Evolutionary conservation across 2,797 vertebrate genomes (phyloP), one percentile per base, ranked within the genome.

Genomic region (Buphagus erythrorhynchus): DNA sequence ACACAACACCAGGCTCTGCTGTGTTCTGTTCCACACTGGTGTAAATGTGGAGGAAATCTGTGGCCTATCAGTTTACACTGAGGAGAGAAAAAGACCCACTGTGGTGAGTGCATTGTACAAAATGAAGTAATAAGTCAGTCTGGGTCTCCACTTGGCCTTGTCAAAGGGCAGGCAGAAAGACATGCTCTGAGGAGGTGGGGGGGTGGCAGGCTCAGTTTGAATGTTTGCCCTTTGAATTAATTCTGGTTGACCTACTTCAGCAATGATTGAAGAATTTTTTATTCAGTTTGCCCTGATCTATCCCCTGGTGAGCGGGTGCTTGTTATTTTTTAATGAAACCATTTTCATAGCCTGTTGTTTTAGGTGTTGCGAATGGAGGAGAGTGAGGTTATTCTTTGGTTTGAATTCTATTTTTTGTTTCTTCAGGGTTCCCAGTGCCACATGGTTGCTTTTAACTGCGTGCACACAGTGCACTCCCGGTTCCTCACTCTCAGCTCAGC

Each of bases 161-260:
- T 97, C 95, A 95, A 91, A 95, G 90, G 92, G 95, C 86, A 77
- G 83, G 71, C 88, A 95, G 88, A 93, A 87, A 89, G 87, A 72
- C 63, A 17, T 85, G 88, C 73, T 49, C 81, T 3, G 0, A 67
- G 65, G 81, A 76, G 74, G 42, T n/a, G 29, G 55, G 72, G 63
- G 52, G 76, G 40, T 71, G 90, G 87, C 77, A 88, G 95, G 93
- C 94, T 97, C 94, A 69, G 85, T 94, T 96, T 95, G 96, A 97
- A 95, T 99, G 98, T 97, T 99, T 99, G 98, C 98, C 99, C 99
- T 99, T 98, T 98, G 98, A 97, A 99, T 99, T 99, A 99, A 99
- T 98, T 98, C 98, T 98, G 98, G 98, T 98, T 99, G 99, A 99
- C 98, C 99, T 99, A 99, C 98, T 99, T 99, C 98, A 98, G 97